Base-by-base conservation (phyloP, 2,888 invertebrate species). In the Sinotaia quadrata region DNA sequence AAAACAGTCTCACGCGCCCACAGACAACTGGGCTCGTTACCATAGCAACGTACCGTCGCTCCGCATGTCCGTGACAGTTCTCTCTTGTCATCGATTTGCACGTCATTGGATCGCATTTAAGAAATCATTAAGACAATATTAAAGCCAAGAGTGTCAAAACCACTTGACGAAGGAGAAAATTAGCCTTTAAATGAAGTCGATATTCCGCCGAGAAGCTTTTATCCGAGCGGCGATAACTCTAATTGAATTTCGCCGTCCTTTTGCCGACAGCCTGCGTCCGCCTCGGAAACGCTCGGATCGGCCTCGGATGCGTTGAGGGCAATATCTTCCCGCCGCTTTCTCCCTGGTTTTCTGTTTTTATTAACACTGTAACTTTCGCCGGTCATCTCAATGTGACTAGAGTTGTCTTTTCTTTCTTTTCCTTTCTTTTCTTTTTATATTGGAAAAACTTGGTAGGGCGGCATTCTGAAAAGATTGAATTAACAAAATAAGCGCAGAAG, bases 61-160 rank as follows among this genome's bases (percentile, higher is more conserved):
- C 7, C 0, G 34, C 10, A 21, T 62, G 62, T 47, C 62, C 47
- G 36, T 24, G 29, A 18, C 51, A 60, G 60, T 24, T 54, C 54
- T 10, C 41, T 37, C 44, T n/a, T 18, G 15, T 7, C 33, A 62
- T 62, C 51, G 62, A 62, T 36, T 24, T 24, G 21, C 47, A 21
- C 62, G 62, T 62, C 62, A 36, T 54, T 27, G 63, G 21, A 29
- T 63, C 41, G 63, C 54, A 51, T 62, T 63, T 63, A 63, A 54
- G 63, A 62, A 62, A 62, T 62, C 62, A 62, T 62, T 62, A 62
- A 62, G 62, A 62, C 62, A 51, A 62, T 62, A 62, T 62, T 51
- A 62, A 62, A 51, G 62, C 62, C 62, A 8, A 21, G 2, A 51
- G 62, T 62, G 62, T 62, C 62, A 62, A 15, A 62, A 62, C 51